A percentile compares a stretch with the other conserved stretches of the same genome.
phyloP scores from a whole-genome alignment of 2,888 invertebrate genomes.

The Timema podura region DNA sequence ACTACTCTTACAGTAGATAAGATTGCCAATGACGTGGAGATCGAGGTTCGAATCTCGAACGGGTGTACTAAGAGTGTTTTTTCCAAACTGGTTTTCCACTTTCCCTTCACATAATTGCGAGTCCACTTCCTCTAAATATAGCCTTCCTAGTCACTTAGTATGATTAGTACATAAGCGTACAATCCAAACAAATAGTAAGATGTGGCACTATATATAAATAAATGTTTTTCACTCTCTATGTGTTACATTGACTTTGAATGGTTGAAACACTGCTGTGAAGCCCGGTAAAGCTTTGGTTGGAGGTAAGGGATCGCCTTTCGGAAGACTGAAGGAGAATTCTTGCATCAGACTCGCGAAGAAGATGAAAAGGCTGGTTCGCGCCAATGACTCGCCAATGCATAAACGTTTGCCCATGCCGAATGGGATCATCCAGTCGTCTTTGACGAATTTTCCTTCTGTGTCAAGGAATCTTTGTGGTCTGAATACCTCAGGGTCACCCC shows the following conservation, averaged over 20 bases:
- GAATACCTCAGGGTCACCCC: constrained; percentile 31
- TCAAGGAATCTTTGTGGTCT: constrained; percentile 27
- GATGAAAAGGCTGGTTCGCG: constrained; percentile 30
- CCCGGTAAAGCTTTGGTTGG: constrained; percentile 26
- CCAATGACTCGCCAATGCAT: constrained; percentile 34
- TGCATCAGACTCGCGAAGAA: constrained; percentile 32
- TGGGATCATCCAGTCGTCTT: constrained; percentile 28
- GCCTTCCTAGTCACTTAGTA: no score
- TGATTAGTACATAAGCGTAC: no score
- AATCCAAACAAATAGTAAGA: no score
- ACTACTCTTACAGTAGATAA: no score
- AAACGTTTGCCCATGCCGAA: constrained; percentile 33
- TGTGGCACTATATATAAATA: no score
- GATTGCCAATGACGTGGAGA: no score
- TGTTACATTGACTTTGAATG: constrained; percentile 26
- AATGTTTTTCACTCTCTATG: background rate
- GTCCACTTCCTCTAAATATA: no score
- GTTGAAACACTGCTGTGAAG: constrained; percentile 30
- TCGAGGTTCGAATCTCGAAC: no score
- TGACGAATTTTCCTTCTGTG: constrained; percentile 28
- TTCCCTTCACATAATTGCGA: no score
- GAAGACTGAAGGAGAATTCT: constrained; percentile 29
- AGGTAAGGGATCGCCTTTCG: constrained; percentile 28
- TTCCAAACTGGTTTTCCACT: no score
- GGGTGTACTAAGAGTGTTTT: no score